These are phyloP conservation scores for Drosophila seguyi DNA, from an alignment of 1,140 invertebrate genomes.

Conservation along the genomic window DNA sequence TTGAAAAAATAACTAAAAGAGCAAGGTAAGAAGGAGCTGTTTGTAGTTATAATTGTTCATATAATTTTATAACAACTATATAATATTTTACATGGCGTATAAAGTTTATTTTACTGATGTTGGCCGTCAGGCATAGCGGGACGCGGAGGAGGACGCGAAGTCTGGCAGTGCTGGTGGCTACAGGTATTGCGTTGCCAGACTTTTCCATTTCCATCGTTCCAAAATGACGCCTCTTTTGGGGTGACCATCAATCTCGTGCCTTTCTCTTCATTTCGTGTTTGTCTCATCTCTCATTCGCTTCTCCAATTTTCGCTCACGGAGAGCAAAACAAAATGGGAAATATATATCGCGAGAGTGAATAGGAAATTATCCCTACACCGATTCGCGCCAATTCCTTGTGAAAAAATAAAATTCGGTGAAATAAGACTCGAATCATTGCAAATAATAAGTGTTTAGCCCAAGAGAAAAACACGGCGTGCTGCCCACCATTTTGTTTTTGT, in stretches of 20 bases:
- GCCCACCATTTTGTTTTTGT: conserved; percentile 37
- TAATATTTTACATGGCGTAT: too few relatives aligned
- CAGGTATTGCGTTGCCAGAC: too few relatives aligned
- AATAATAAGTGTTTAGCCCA: not conserved
- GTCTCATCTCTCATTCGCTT: conserved; percentile 29
- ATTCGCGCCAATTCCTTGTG: conserved; percentile 37
- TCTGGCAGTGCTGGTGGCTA: too few relatives aligned
- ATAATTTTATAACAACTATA: too few relatives aligned
- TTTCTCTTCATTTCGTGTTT: conserved; percentile 1
- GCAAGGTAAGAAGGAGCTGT: too few relatives aligned
- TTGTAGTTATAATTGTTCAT: too few relatives aligned
- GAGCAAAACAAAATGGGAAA: conserved; percentile 46
- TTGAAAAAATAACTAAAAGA: too few relatives aligned
- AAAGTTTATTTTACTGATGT: too few relatives aligned
- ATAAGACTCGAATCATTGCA: not conserved
- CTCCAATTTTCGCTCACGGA: conserved; percentile 5
- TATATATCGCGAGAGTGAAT: conserved; percentile 32
- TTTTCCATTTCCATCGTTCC: too few relatives aligned
- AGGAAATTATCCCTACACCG: conserved; percentile 28
- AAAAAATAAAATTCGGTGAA: conserved; percentile 11
- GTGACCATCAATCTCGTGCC: not conserved
- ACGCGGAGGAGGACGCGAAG: too few relatives aligned
- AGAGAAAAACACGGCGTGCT: not conserved
- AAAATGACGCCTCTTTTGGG: too few relatives aligned
- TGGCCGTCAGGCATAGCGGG: too few relatives aligned